Evolutionary conservation across 2,113 vertebrate species (phyloP), one percentile per base, ranked within the genome.

Genomic region (Apteryx owenii): DNA sequence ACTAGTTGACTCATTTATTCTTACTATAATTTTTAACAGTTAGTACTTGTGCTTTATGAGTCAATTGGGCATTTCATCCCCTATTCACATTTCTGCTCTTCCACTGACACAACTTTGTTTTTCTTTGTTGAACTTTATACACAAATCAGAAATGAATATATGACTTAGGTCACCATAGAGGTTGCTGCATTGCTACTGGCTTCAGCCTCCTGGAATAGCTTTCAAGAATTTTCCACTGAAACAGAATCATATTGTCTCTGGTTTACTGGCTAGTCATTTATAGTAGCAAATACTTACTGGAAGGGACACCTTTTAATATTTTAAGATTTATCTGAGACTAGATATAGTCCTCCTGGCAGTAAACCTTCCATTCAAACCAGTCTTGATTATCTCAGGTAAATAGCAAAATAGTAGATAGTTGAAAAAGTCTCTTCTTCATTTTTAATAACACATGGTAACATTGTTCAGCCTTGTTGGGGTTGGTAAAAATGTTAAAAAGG

Each of bases 41-140:
- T 93, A 4, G 1, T 33, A 18, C 46, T 96, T 91, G 58, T 88
- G 19, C 44, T 91, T 91, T 64, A 66, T 0, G 7, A 33, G 12
- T 72, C 33, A 56, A 0, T 87, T 93, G 68, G 84, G 38, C 70
- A 85, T 94, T 91, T 96, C 56, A 65, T 89, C 71, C 46, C 70
- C 91, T 94, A 64, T 17, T 89, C 77, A 65, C 31, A 33, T 93
- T 93, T 95, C 50, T 86, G 87, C 58, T 91, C 21, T 85, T 85
- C 68, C 85, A 85, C 68, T 91, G 82, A 73, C 0, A 1, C 60
- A 28, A 38, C 29, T 51, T 94, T 94, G 69, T 81, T 89, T 94
- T 87, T 73, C 42, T 93, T 87, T 92, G 61, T 68, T 94, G 90
- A 91, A 85, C 54, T 91, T 92, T 68, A 17, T 77, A 19, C 71